phyloP scores from a whole-genome alignment of 2,888 invertebrate species.

The Ophion ventricosus region DNA sequence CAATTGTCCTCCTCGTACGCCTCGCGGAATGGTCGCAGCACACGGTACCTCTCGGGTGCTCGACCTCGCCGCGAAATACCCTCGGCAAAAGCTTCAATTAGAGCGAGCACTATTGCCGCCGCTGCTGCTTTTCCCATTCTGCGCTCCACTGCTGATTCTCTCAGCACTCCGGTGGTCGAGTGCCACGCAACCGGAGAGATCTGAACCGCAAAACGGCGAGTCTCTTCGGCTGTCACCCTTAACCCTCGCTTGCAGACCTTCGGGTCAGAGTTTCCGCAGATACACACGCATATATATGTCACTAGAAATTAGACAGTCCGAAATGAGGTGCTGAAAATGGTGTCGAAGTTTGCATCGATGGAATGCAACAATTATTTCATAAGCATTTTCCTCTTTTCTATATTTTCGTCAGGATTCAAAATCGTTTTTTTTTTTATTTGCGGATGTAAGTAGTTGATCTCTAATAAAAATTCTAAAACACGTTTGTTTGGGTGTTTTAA shows the following conservation, averaged over 20 bases:
- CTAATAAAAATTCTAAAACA: no score
- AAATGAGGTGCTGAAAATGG: no score
- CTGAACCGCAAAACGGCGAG: constrained; percentile 30
- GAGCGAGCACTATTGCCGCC: constrained; percentile 34
- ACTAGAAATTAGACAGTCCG: no score
- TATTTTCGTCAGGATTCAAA: no score
- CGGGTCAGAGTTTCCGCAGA: constrained; percentile 18
- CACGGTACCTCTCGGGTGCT: constrained; percentile 37
- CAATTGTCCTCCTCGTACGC: constrained; percentile 46
- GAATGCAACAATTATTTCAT: no score
- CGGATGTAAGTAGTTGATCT: no score
- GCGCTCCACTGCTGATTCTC: constrained; percentile 40
- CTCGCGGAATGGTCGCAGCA: constrained; percentile 52
- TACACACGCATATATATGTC: neutral
- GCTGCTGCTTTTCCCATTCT: constrained; percentile 21
- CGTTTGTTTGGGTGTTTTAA: no score
- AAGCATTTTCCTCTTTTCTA: no score
- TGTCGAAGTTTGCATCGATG: no score
- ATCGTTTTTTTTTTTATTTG: no score
- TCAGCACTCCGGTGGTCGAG: constrained; percentile 19
- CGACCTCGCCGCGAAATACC: constrained; percentile 61
- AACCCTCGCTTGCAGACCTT: constrained; percentile 30
- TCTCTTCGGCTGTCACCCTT: constrained; percentile 39
- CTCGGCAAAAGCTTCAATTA: constrained; percentile 65
- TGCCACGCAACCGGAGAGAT: constrained; percentile 8